Conservation (phyloP, 1,140 invertebrate genomes). For the Centruroides vittatus region DNA sequence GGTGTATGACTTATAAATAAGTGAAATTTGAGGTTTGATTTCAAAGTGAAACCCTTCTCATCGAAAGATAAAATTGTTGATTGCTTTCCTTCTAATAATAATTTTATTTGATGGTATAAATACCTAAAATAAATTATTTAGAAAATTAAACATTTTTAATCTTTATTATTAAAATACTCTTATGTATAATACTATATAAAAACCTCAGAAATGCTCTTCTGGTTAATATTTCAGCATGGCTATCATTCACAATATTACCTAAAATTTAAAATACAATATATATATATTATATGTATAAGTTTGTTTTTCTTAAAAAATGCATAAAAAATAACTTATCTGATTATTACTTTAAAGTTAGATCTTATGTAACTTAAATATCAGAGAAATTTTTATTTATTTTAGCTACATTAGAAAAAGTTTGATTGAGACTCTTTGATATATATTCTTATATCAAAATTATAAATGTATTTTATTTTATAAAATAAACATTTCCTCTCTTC, state of each 20-base stretch:
- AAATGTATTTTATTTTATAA: too few species aligned
- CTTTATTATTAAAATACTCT: slow-evolving; percentile 35
- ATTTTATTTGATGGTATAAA: slow-evolving; percentile 9
- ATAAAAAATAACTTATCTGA: too few species aligned
- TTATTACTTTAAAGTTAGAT: too few species aligned
- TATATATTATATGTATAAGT: not conserved
- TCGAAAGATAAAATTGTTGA: slow-evolving; percentile 2
- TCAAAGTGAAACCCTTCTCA: slow-evolving; percentile 29
- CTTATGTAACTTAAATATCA: too few species aligned
- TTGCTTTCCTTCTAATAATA: slow-evolving; percentile 1
- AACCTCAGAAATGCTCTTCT: slow-evolving; percentile 65
- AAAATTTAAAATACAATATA: not conserved
- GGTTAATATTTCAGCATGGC: slow-evolving; percentile 79
- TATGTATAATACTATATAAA: slow-evolving; percentile 38
- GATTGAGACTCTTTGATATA: too few species aligned
- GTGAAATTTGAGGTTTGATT: slow-evolving; percentile 51
- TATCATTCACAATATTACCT: slow-evolving; percentile 64
- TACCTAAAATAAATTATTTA: slow-evolving; percentile 3
- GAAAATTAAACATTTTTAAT: not conserved
- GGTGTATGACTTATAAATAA: slow-evolving; percentile 76
- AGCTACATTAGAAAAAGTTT: too few species aligned
- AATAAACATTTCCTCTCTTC: too few species aligned
- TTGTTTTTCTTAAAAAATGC: too few species aligned
- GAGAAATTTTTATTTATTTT: too few species aligned
- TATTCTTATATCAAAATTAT: too few species aligned